A percentile compares a stretch with the other conserved stretches of the same genome.
Evolutionary conservation across 2,797 vertebrate genomes (phyloP).

Genomic region (Xiphophorus birchmanni): DNA sequence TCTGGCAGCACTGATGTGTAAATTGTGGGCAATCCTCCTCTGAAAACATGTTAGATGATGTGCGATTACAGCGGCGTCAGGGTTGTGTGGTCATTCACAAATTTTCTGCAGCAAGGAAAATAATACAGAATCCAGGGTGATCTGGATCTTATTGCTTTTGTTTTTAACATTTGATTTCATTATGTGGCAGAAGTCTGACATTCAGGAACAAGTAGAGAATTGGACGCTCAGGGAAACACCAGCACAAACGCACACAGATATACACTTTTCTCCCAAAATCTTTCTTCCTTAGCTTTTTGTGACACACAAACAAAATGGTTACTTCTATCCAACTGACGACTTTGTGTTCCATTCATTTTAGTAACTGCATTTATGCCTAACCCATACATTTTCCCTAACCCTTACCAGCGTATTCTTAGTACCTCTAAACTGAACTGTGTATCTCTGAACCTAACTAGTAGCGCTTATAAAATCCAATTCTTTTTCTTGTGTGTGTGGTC

Average conservation of each 20-base stretch:
- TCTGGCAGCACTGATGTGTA: background rate
- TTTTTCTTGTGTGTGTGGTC: too few relatives aligned
- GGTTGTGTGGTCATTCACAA: constrained; percentile 20
- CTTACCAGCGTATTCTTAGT: too few relatives aligned
- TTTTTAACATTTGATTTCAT: constrained; percentile 37
- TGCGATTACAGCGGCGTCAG: constrained; percentile 8
- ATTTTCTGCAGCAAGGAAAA: constrained; percentile 35
- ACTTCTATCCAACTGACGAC: background rate
- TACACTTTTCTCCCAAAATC: background rate
- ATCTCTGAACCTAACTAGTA: background rate
- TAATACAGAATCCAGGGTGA: constrained; percentile 2
- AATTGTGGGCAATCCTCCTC: constrained; percentile 3
- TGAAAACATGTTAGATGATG: constrained; percentile 17
- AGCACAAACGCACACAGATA: background rate
- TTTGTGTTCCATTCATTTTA: background rate
- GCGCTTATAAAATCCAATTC: background rate
- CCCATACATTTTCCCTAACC: background rate
- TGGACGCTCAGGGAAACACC: background rate
- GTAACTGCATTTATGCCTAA: background rate
- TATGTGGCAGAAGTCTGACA: constrained; percentile 19
- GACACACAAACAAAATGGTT: background rate
- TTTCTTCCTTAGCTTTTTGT: background rate
- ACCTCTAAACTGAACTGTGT: background rate
- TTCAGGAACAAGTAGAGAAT: constrained; percentile 16
- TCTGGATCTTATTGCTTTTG: constrained; percentile 6